Evolutionary conservation across 2,797 vertebrate species (phyloP).

Genomic region (Rhyacichthys aspro): DNA sequence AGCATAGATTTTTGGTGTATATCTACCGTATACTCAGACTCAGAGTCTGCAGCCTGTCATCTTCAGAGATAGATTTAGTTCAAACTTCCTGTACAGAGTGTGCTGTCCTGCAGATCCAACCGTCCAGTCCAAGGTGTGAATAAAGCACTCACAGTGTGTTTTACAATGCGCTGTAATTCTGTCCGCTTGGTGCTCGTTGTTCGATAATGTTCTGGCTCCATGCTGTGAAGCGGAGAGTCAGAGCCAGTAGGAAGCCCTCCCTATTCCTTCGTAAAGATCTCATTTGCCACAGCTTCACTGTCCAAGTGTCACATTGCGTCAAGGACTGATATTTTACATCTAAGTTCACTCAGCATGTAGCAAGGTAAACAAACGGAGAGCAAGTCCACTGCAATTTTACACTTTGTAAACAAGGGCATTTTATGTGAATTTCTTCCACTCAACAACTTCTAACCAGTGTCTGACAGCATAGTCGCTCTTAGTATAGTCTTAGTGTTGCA

Average conservation of each 20-base stretch:
- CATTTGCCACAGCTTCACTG: conserved; percentile 19
- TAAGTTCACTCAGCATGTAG: conserved; percentile 6
- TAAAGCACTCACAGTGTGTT: conserved; percentile 16
- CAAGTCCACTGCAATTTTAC: conserved; percentile 7
- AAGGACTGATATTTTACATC: conserved; percentile 14
- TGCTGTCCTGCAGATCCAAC: conserved; percentile 4
- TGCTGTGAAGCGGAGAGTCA: conserved; percentile 24
- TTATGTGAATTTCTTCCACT: not conserved
- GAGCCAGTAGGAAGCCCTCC: conserved; percentile 14
- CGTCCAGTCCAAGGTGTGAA: conserved; percentile 18
- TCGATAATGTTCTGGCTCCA: conserved; percentile 31
- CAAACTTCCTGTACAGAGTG: conserved; percentile 1
- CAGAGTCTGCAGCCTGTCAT: not conserved
- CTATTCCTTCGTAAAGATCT: conserved; percentile 19
- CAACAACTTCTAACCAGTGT: no score
- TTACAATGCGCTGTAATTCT: conserved; percentile 33
- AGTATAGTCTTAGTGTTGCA: no score
- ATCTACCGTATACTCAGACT: no score
- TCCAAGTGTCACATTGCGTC: conserved; percentile 8
- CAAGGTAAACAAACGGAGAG: conserved; percentile 11
- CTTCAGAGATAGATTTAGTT: conserved; percentile 7
- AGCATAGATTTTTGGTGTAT: no score
- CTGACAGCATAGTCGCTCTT: no score
- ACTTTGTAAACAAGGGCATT: not conserved
- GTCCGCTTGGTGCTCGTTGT: not conserved